Conservation (phyloP, 2,113 vertebrate species). For the Fukomys damarensis region DNA sequence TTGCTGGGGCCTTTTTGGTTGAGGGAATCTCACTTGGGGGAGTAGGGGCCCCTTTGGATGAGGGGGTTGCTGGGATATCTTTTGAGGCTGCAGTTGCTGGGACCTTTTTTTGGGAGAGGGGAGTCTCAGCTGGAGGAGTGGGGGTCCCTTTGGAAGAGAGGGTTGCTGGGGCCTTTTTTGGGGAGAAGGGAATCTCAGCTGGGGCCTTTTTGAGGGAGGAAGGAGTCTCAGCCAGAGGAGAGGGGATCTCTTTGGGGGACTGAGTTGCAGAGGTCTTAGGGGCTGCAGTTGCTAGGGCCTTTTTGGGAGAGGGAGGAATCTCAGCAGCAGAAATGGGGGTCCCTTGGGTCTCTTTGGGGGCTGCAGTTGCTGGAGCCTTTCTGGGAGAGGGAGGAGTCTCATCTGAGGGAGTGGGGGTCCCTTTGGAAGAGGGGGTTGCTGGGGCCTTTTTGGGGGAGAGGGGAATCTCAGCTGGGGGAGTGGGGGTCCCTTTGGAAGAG, state of each 20-base stretch:
- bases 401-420: not conserved
- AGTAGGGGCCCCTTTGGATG: not conserved
- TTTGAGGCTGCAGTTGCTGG: not conserved
- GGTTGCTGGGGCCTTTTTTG: not conserved
- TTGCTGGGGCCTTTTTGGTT: not conserved
- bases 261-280: not conserved
- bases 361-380: not conserved
- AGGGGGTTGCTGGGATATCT: not conserved
- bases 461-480: not conserved
- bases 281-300: not conserved
- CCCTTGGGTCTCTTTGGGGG: not conserved
- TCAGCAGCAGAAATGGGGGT: fast-evolving
- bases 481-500: not conserved
- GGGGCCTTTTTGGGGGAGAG: not conserved
- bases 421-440: not conserved
- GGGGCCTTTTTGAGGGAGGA: not conserved
- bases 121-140: not conserved
- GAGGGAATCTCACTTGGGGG: not conserved
- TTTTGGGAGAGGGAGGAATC: not conserved
- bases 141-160: not conserved
- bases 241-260: not conserved
- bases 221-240: not conserved
- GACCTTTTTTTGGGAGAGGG: not conserved
- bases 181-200: not conserved
- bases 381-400: not conserved